phyloP scores from a whole-genome alignment of 2,888 invertebrate genomes.

The Tipula vernalis region DNA sequence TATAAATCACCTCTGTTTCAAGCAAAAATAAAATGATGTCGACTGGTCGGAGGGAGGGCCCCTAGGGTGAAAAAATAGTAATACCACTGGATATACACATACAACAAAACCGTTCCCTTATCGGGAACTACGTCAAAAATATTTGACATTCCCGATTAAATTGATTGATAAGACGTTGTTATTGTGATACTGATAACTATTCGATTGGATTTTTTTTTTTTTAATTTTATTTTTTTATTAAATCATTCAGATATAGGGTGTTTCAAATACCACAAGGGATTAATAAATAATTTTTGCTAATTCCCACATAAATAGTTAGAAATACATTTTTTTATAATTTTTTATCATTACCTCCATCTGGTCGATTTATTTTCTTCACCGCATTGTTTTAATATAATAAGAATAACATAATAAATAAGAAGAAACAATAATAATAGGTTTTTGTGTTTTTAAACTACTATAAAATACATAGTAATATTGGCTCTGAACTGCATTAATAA shows the following conservation, averaged over 20 bases:
- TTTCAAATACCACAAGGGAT: background rate
- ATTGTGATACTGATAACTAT: background rate
- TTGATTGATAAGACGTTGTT: background rate
- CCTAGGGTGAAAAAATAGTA: background rate
- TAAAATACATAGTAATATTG: background rate
- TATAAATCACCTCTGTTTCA: background rate
- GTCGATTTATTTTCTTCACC: background rate
- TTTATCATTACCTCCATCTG: background rate
- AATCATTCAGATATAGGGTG: background rate
- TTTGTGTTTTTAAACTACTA: background rate
- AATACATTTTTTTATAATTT: background rate
- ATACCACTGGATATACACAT: background rate
- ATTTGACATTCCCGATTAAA: background rate
- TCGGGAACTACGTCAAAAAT: background rate
- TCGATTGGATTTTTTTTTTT: background rate
- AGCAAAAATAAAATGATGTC: background rate
- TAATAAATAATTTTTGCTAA: background rate
- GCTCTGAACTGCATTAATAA: background rate
- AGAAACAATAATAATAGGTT: background rate
- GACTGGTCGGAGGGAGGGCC: background rate
- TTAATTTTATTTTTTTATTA: background rate
- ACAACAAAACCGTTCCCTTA: background rate
- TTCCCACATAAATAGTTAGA: background rate
- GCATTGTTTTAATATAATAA: background rate
- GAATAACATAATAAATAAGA: background rate